Evolutionary conservation across 2,113 vertebrate species (phyloP).

Genomic region (Pogonocichla stellata): DNA sequence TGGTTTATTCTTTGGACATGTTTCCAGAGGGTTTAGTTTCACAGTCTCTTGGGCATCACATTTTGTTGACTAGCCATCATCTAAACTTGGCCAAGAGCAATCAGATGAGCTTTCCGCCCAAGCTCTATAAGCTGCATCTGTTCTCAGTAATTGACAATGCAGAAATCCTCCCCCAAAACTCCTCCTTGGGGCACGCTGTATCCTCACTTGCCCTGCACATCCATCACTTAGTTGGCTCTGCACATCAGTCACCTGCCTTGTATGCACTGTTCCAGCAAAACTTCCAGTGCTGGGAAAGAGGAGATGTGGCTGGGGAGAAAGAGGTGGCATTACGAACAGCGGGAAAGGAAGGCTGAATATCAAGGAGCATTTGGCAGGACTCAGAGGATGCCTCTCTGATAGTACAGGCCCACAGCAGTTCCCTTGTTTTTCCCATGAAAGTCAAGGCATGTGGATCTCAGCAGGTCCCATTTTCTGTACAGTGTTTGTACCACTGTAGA

Average conservation of each 20-base stretch:
- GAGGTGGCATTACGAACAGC: fast-evolving
- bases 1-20: constrained; percentile 44
- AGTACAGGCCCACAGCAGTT: neutral
- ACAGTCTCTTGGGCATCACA: constrained; percentile 10
- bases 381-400: neutral
- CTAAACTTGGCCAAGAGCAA: constrained; percentile 38
- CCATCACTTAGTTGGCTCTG: neutral
- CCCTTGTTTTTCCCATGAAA: neutral
- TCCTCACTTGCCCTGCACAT: constrained; percentile 33
- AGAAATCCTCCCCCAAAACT: neutral
- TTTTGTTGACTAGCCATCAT: constrained; percentile 59
- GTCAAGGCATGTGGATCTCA: neutral
- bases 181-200: neutral
- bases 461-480: neutral
- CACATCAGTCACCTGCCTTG: neutral
- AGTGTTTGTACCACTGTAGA: neutral
- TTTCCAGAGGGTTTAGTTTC: constrained; percentile 56
- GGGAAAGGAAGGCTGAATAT: neutral
- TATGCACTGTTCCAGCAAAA: neutral
- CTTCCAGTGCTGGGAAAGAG: neutral
- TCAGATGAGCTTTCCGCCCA: constrained; percentile 24
- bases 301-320: neutral
- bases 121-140: constrained; percentile 30
- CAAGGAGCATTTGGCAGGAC: neutral
- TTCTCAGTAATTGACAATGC: constrained; percentile 25